phyloP scores from a whole-genome alignment of 1,140 invertebrate genomes.

The Ditylenchus dipsaci region DNA sequence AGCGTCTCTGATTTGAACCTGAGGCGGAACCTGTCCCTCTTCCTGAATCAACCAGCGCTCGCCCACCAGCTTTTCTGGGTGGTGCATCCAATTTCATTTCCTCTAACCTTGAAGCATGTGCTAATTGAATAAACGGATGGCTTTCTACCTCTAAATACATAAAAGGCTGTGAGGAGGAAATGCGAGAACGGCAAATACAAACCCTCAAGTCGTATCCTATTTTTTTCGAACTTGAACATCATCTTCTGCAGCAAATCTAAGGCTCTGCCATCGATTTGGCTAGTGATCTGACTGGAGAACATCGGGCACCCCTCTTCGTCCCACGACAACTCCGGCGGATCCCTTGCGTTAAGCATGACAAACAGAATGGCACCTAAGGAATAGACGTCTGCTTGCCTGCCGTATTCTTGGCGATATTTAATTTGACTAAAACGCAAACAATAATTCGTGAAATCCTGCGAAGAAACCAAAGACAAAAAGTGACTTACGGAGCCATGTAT shows the following conservation, averaged over 20 bases:
- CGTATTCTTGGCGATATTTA: not conserved
- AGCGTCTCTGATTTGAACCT: not conserved
- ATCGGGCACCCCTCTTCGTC: not conserved
- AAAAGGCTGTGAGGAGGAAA: no score
- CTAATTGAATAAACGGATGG: not conserved
- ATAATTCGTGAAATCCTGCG: no score
- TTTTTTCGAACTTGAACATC: not conserved
- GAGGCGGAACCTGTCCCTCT: not conserved
- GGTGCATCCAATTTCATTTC: not conserved
- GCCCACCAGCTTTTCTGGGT: not conserved
- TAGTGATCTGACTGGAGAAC: not conserved
- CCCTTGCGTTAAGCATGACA: not conserved
- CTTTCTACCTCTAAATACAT: not conserved
- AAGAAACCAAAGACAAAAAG: not conserved
- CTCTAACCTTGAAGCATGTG: not conserved
- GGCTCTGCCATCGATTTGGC: not conserved
- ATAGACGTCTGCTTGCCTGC: not conserved
- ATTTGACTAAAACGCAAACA: not conserved
- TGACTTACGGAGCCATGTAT: slow-evolving; percentile 27
- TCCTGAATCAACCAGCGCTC: not conserved
- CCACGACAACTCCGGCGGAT: not conserved
- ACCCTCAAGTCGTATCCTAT: not conserved
- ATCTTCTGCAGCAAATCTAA: not conserved
- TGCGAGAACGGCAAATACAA: not conserved
- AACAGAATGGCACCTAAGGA: not conserved